A percentile compares a stretch with the other conserved stretches of the same genome.
These are phyloP conservation scores for Marmota monax DNA, from an alignment of 2,113 vertebrate species.

Conservation along the genomic window DNA sequence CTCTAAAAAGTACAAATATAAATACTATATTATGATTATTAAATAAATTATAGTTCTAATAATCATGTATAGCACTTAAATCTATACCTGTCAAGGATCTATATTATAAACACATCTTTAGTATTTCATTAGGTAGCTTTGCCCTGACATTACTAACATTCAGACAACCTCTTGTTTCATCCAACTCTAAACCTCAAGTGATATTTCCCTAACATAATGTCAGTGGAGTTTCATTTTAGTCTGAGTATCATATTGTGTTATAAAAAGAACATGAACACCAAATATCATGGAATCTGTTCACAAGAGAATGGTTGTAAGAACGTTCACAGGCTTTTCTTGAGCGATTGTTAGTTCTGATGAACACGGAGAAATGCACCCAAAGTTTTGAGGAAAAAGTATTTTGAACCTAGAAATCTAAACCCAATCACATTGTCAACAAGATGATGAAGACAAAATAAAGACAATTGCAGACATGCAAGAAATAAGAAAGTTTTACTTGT, in stretches of 20 bases:
- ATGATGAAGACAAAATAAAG: not conserved
- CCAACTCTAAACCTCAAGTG: not conserved
- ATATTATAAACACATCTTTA: not conserved
- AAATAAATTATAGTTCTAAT: not conserved
- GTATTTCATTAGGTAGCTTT: not conserved
- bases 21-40: not conserved
- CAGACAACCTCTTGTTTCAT: not conserved
- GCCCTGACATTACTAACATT: not conserved
- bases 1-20: no score
- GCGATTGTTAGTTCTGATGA: not conserved
- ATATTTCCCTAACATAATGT: not conserved
- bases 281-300: not conserved
- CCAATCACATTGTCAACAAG: not conserved
- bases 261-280: not conserved
- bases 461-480: not conserved
- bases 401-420: not conserved
- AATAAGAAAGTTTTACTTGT: not conserved
- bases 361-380: not conserved
- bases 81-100: not conserved
- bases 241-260: not conserved
- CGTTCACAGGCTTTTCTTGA: not conserved
- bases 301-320: not conserved
- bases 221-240: not conserved
- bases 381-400: not conserved
- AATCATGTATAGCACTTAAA: not conserved